Evolutionary conservation across 2,888 invertebrate genomes (phyloP), one percentile per base, ranked within the genome.

Genomic region (Pollenia griseotomentosa): DNA sequence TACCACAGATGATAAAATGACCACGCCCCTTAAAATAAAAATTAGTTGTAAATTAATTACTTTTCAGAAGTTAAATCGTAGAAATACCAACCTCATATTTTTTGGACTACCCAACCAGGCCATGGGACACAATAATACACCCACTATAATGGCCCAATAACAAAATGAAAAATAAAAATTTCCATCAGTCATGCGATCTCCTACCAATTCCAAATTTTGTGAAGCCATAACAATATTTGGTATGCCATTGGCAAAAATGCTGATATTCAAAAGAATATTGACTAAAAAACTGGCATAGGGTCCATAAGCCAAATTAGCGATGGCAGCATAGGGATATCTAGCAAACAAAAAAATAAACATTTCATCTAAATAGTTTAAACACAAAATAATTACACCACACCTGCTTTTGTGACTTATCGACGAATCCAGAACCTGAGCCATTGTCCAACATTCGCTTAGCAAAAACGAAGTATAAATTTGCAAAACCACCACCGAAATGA

Each of bases 21-120:
- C 96, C 83, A 93, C 86, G 12, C 91, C 90, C 14, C 93, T 93
- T 66, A 3, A 88, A 63, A 0, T 80, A 53, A 10, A 75, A 66
- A 46, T 55, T 33, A 33, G 6, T 33, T 33, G 33, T 5, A 33
- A 33, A 33, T 5, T 6, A 19, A 33, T 23, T 65, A 46, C 12
- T 16, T 2, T n/a, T 9, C 16, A 10, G 10, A 9, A 40, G 7
- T 1, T 16, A n/a, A 7, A 57, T 33, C 33, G 4, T 11, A 16
- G 42, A 11, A 40, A 57, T 23, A 85, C 80, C 95, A 93, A 97
- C 98, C 97, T 97, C 96, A 98, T 97, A 91, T 98, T 97, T 92
- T 97, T 97, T 0, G 98, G 98, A 87, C 97, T 97, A 70, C 97
- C 98, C 8, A 98, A 94, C 97, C 97, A 98, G 94, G 97, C 95